Conservation (phyloP, 2,113 vertebrate species). For the Mormyrus iriodes region DNA sequence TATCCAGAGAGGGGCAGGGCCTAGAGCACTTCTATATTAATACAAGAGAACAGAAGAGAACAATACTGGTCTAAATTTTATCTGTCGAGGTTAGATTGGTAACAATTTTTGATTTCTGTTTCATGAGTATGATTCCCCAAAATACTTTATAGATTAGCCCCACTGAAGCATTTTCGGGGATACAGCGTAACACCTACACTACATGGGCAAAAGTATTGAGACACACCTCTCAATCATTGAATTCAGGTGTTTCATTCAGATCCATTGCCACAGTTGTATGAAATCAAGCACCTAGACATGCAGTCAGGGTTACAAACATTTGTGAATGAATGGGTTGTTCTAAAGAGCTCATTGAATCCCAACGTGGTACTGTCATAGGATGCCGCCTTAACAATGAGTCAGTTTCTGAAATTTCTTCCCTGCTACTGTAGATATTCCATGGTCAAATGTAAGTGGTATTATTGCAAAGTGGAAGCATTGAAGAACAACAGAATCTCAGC, state of each 20-base stretch:
- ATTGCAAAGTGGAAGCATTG: background rate
- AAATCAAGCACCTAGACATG: too few species aligned
- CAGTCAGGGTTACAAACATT: too few species aligned
- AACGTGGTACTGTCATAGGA: background rate
- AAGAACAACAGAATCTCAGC: background rate
- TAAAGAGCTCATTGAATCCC: too few species aligned
- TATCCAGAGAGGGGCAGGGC: background rate
- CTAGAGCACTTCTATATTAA: background rate
- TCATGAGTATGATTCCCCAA: background rate
- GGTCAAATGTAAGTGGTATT: background rate
- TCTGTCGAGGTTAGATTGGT: background rate
- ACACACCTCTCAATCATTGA: background rate
- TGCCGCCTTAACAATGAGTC: background rate
- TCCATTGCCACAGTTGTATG: background rate
- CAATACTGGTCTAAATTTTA: background rate
- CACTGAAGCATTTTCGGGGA: background rate
- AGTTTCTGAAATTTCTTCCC: background rate
- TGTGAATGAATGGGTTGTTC: too few species aligned
- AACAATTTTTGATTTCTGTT: background rate
- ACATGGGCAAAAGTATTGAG: too few species aligned
- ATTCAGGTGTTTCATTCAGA: background rate
- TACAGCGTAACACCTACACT: background rate
- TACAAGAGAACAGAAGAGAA: background rate
- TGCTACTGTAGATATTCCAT: background rate
- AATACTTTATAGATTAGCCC: background rate